Evolutionary conservation across 2,113 vertebrate genomes (phyloP).

Genomic region (Coturnix japonica): DNA sequence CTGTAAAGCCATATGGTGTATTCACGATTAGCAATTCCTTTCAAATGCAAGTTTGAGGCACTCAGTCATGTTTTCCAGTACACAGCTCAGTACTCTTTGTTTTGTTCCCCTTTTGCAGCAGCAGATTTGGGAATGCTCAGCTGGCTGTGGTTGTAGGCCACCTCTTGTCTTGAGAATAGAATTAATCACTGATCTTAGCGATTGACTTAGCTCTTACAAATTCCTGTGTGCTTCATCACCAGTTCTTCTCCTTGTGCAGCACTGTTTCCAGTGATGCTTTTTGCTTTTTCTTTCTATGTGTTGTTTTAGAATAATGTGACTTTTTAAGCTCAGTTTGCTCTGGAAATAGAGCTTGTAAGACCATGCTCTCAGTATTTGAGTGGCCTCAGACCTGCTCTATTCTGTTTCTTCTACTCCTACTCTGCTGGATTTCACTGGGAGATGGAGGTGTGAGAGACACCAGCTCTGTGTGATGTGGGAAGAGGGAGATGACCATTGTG

Average conservation of each 20-base stretch:
- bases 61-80: constrained; percentile 53
- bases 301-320: background rate
- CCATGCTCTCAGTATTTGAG: fast-evolving
- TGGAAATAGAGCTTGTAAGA: background rate
- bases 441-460: background rate
- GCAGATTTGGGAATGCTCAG: background rate
- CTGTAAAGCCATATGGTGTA: constrained; percentile 67
- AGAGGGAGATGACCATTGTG: background rate
- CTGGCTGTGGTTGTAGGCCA: background rate
- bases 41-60: constrained; percentile 49
- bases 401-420: background rate
- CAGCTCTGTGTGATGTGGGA: fast-evolving
- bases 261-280: background rate
- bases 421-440: background rate
- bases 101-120: background rate
- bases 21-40: constrained; percentile 68
- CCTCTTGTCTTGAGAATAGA: constrained; percentile 13
- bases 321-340: background rate
- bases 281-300: background rate
- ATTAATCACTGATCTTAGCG: constrained; percentile 28
- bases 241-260: background rate
- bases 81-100: constrained; percentile 40
- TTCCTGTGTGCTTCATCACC: background rate
- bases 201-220: constrained; percentile 35
- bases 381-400: background rate